phyloP scores from a whole-genome alignment of 2,797 vertebrate genomes.

The Masticophis lateralis region DNA sequence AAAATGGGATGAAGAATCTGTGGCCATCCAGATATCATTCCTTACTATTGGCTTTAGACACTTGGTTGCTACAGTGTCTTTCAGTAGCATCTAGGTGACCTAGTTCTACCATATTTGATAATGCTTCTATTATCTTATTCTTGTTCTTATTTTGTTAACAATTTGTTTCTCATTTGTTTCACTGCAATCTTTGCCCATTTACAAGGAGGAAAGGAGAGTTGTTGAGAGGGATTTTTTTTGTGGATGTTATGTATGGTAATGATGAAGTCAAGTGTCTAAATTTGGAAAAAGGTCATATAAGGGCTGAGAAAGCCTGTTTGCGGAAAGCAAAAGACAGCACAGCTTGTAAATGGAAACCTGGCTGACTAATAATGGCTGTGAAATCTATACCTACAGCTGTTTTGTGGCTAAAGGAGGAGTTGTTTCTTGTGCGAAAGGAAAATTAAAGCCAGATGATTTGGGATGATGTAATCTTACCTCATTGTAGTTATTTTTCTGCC shows the following conservation, averaged over 20 bases:
- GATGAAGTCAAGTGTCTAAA: background rate
- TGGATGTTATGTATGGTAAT: background rate
- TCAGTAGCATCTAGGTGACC: background rate
- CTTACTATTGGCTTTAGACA: background rate
- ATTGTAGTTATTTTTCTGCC: conserved; percentile 44
- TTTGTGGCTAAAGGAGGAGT: conserved; percentile 58
- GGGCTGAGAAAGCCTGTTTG: conserved; percentile 43
- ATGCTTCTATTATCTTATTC: background rate
- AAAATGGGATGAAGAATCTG: background rate
- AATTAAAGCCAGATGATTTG: conserved; percentile 63
- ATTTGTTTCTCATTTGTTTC: background rate
- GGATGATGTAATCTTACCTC: conserved; percentile 45
- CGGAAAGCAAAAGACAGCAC: conserved; percentile 40
- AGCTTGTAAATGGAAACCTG: conserved; percentile 51
- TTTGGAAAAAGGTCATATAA: conserved; percentile 20
- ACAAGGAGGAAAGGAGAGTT: background rate
- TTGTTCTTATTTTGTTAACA: background rate
- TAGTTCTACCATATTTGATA: background rate
- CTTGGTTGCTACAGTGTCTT: background rate
- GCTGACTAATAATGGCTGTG: conserved; percentile 51
- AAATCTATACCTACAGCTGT: conserved; percentile 51
- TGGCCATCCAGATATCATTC: background rate
- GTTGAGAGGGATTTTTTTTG: background rate
- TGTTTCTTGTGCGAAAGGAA: conserved; percentile 48
- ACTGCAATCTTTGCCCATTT: background rate